These are phyloP conservation scores for Oncorhynchus mykiss DNA, from an alignment of 2,113 vertebrate species.

Conservation along the genomic window DNA sequence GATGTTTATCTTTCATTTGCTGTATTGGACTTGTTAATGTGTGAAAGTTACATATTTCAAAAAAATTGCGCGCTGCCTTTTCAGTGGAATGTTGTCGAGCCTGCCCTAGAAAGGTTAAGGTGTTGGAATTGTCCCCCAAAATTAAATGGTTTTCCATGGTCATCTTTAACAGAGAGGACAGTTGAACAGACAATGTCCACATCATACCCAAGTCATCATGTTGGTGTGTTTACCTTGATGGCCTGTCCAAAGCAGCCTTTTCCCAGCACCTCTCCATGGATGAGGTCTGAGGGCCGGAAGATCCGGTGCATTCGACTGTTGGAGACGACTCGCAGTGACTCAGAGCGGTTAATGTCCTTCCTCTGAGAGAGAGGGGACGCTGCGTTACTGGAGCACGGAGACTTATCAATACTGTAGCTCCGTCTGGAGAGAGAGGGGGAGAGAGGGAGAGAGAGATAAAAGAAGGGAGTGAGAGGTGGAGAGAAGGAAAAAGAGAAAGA, in stretches of 20 bases:
- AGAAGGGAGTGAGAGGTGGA: not conserved
- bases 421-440: conserved; percentile 70
- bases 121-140: too few species aligned
- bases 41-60: too few species aligned
- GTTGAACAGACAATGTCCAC: too few species aligned
- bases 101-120: too few species aligned
- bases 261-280: conserved; percentile 92
- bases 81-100: too few species aligned
- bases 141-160: too few species aligned
- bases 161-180: too few species aligned
- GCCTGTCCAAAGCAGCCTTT: conserved; percentile 96
- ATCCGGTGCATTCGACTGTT: conserved; percentile 83
- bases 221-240: conserved; percentile 81
- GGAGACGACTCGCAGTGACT: conserved; percentile 86
- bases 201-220: not conserved
- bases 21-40: too few species aligned
- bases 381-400: conserved; percentile 80
- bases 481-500: not conserved
- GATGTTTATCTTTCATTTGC: too few species aligned
- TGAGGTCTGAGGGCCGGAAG: conserved; percentile 94
- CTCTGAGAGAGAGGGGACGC: conserved; percentile 82
- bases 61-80: too few species aligned
- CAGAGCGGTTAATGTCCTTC: conserved; percentile 91
- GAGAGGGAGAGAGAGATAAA: fast-evolving
- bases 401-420: conserved; percentile 93